phyloP scores from a whole-genome alignment of 1,140 invertebrate genomes.

The Dufourea novaeangliae region DNA sequence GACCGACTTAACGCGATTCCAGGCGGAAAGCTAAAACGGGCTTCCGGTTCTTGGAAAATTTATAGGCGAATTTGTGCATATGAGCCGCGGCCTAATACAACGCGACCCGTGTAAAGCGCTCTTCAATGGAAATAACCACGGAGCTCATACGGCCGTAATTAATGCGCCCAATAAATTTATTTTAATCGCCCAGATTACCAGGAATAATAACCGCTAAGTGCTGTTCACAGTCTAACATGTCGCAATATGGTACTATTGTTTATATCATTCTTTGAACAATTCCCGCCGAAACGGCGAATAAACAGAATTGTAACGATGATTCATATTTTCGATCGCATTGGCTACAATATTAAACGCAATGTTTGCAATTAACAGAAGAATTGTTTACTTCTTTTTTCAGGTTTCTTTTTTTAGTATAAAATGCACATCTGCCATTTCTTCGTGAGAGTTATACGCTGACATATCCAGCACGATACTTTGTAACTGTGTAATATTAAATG shows the following conservation, averaged over 20 bases:
- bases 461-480: no score
- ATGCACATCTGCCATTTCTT: no score
- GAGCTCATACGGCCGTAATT: conserved; percentile 66
- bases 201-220: conserved; percentile 76
- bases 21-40: background rate
- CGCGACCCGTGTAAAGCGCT: conserved; percentile 27
- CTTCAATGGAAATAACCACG: conserved; percentile 56
- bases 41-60: conserved; percentile 37
- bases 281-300: background rate
- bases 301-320: background rate
- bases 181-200: conserved; percentile 77
- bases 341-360: no score
- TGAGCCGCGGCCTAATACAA: conserved; percentile 40
- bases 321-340: no score
- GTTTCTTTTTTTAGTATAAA: no score
- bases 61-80: conserved; percentile 52
- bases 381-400: no score
- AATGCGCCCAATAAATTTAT: conserved; percentile 76
- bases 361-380: no score
- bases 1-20: conserved; percentile 6
- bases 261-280: background rate
- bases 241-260: background rate
- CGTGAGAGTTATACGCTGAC: no score
- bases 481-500: no score
- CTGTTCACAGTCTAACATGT: conserved; percentile 59